phyloP scores from a whole-genome alignment of 1,140 invertebrate species.

The Ceratoteleas bidentatus region DNA sequence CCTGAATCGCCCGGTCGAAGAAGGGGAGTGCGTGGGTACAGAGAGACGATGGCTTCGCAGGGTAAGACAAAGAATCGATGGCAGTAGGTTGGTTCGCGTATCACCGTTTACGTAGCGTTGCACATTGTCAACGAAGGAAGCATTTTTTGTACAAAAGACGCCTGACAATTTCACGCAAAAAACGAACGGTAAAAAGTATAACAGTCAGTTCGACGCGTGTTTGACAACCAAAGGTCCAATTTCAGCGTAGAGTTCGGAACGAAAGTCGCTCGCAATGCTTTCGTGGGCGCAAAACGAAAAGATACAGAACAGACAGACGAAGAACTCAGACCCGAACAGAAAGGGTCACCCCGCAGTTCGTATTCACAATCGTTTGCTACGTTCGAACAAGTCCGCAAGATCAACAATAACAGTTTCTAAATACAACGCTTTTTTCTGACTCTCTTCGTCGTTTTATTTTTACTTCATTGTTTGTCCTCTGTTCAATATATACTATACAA shows the following conservation, averaged over 20 bases:
- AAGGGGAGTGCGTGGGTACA: slow-evolving; percentile 20
- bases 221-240: slow-evolving; percentile 42
- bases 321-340: too few species aligned
- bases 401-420: too few species aligned
- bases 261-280: too few species aligned
- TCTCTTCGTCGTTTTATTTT: slow-evolving; percentile 49
- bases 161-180: slow-evolving; percentile 39
- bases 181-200: slow-evolving; percentile 52
- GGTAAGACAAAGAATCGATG: slow-evolving; percentile 53
- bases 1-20: neutral
- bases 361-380: too few species aligned
- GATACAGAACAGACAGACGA: too few species aligned
- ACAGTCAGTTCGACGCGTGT: slow-evolving; percentile 53
- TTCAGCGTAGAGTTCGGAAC: too few species aligned
- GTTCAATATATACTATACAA: slow-evolving; percentile 61
- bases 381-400: too few species aligned
- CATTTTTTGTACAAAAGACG: slow-evolving; percentile 64
- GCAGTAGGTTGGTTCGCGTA: slow-evolving; percentile 58
- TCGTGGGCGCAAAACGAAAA: too few species aligned
- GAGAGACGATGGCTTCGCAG: slow-evolving; percentile 22
- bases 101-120: slow-evolving; percentile 27
- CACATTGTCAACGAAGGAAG: slow-evolving; percentile 58
- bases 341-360: too few species aligned
- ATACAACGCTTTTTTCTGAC: too few species aligned
- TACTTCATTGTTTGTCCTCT: slow-evolving; percentile 38